Percentiles rank a stretch among this genome's conserved stretches.
phyloP scores from a whole-genome alignment of 2,797 vertebrate species.

The Pantherophis alleghaniensis region DNA sequence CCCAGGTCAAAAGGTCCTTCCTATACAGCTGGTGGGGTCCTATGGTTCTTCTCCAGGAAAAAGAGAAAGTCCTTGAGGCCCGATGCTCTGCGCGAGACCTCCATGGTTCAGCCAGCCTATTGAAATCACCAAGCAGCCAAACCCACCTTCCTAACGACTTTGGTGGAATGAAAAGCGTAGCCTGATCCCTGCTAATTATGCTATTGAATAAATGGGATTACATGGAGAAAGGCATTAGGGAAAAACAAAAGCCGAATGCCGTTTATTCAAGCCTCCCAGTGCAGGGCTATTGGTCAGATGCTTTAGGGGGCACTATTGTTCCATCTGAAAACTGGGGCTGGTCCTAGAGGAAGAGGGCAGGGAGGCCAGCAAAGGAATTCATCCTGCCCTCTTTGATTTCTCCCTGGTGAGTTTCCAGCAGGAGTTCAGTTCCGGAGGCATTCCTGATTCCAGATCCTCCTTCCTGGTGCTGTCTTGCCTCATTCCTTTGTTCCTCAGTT shows the following conservation, averaged over 20 bases:
- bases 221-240: not conserved
- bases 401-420: not conserved
- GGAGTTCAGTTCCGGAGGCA: not conserved
- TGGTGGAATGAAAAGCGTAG: not conserved
- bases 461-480: not conserved
- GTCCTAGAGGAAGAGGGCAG: not conserved
- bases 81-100: not conserved
- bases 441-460: not conserved
- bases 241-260: not conserved
- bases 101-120: not conserved
- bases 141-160: not conserved
- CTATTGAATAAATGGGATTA: not conserved
- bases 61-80: not conserved
- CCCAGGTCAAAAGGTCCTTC: not conserved
- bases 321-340: not conserved
- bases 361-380: not conserved
- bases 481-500: not conserved
- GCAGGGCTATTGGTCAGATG: not conserved
- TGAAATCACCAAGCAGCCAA: not conserved
- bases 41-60: not conserved
- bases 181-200: not conserved
- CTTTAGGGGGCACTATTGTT: not conserved
- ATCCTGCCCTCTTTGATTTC: not conserved
- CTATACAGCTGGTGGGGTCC: not conserved
- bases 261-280: not conserved